phyloP scores from a whole-genome alignment of 2,888 invertebrate genomes.

The Polyploca ridens region DNA sequence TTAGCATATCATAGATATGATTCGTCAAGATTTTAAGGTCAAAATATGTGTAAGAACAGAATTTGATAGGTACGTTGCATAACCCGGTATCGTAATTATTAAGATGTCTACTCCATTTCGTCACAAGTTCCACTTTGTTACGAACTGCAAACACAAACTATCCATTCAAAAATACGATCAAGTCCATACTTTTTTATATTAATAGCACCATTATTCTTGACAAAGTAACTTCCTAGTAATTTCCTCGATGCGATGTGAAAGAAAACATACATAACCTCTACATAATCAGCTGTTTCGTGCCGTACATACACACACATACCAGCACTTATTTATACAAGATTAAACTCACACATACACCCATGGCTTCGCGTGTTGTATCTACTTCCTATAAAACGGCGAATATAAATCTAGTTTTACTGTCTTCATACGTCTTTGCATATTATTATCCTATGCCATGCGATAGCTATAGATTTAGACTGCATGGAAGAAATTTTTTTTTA shows the following conservation, averaged over 20 bases:
- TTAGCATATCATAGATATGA: too few relatives aligned
- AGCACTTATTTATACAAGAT: neutral
- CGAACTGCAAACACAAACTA: too few relatives aligned
- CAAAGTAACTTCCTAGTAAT: constrained; percentile 4
- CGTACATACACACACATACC: neutral
- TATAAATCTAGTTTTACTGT: constrained; percentile 4
- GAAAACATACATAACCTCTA: neutral
- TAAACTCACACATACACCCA: neutral
- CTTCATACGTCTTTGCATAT: neutral
- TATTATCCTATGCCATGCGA: neutral
- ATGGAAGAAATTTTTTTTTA: too few relatives aligned
- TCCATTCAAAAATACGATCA: neutral
- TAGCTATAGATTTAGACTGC: too few relatives aligned
- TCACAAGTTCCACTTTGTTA: too few relatives aligned
- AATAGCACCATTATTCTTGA: constrained; percentile 5
- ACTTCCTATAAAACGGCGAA: neutral
- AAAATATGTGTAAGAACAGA: too few relatives aligned
- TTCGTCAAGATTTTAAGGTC: too few relatives aligned
- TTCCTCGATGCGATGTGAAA: constrained; percentile 2
- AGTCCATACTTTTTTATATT: neutral
- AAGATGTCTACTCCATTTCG: too few relatives aligned
- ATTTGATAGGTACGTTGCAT: too few relatives aligned
- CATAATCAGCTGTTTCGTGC: constrained; percentile 7
- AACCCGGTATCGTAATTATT: too few relatives aligned
- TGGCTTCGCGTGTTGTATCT: neutral